Conservation (phyloP, 2,113 vertebrate genomes). For the Mustela nigripes region DNA sequence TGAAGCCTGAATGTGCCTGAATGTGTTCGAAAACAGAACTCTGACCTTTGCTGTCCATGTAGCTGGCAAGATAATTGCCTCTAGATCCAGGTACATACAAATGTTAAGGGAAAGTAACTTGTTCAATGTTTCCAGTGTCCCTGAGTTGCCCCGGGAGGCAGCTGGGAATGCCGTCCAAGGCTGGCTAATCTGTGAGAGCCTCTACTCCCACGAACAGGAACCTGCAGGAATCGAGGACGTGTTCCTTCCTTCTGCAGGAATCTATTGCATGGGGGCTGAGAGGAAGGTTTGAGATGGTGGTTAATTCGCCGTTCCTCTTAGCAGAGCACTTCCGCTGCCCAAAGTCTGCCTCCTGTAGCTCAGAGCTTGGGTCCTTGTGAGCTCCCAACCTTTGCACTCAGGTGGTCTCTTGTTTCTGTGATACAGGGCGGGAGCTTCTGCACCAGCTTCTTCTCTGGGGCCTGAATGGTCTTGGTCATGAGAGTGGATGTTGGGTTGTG, state of each 20-base stretch:
- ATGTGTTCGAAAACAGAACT: not conserved
- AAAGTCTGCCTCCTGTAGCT: fast-evolving
- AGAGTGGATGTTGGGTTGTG: fast-evolving
- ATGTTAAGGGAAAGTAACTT: not conserved
- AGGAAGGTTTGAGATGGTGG: not conserved
- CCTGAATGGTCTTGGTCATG: fast-evolving
- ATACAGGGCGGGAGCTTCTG: fast-evolving
- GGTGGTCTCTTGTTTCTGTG: not conserved
- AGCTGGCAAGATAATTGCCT: fast-evolving
- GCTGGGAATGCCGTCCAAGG: fast-evolving
- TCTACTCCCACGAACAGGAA: fast-evolving
- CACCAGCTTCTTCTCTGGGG: fast-evolving
- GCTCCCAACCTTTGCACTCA: too few species aligned
- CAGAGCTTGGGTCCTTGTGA: fast-evolving
- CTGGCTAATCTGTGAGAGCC: fast-evolving
- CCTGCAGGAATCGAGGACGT: fast-evolving
- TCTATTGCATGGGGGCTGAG: fast-evolving
- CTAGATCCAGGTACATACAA: not conserved
- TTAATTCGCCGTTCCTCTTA: not conserved
- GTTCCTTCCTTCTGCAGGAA: fast-evolving
- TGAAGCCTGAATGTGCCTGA: not conserved
- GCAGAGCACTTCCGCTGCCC: not conserved
- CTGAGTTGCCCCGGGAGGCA: fast-evolving
- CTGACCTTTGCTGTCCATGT: not conserved
- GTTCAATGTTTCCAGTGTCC: fast-evolving